phyloP scores from a whole-genome alignment of 2,797 vertebrate species.

The Rhyacichthys aspro region DNA sequence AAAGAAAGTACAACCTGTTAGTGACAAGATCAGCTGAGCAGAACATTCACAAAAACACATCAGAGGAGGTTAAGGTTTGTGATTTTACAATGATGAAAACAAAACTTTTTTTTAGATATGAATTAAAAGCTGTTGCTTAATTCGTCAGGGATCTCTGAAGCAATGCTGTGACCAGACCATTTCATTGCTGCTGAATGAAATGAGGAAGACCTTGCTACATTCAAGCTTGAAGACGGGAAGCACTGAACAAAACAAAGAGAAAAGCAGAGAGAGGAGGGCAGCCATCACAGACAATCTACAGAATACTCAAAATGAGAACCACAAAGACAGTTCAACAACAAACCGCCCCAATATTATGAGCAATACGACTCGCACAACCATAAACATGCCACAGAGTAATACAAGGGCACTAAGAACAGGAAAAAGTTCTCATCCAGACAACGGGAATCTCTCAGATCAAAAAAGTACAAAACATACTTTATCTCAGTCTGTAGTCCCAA shows the following conservation, averaged over 20 bases:
- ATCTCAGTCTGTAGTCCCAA: constrained; percentile 16
- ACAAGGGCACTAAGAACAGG: neutral
- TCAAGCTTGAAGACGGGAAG: neutral
- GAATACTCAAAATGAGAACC: neutral
- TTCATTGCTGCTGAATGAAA: constrained; percentile 24
- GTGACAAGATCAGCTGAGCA: constrained; percentile 55
- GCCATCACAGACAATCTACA: neutral
- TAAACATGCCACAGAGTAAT: constrained; percentile 4
- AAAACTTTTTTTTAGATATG: neutral
- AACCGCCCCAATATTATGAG: neutral
- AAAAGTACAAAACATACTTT: neutral
- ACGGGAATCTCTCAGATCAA: constrained; percentile 8
- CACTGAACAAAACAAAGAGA: constrained; percentile 26
- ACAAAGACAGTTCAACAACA: neutral
- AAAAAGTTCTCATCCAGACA: constrained; percentile 8
- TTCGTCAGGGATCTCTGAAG: constrained; percentile 58
- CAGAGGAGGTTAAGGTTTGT: constrained; percentile 49
- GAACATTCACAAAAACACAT: constrained; percentile 11
- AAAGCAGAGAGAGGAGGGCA: constrained; percentile 39
- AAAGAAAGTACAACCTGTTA: constrained; percentile 69
- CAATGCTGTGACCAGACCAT: constrained; percentile 71
- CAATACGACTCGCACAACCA: neutral
- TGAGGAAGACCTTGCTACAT: constrained; percentile 1
- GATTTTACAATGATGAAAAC: neutral
- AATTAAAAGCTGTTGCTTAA: constrained; percentile 1